phyloP scores from a whole-genome alignment of 1,140 invertebrate genomes.

The Drosophila truncata region DNA sequence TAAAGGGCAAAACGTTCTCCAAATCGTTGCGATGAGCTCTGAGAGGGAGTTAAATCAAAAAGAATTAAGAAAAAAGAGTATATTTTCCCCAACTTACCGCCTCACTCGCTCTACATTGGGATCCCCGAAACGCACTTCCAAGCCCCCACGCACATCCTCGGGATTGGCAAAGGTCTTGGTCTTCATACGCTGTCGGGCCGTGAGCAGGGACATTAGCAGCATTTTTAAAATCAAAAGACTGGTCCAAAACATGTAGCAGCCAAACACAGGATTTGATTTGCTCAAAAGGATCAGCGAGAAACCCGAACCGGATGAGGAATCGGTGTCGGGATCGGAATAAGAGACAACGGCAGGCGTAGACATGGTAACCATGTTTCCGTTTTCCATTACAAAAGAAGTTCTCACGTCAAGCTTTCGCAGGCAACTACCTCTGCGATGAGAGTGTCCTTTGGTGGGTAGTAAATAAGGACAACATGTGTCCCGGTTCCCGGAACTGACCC shows the following conservation, averaged over 20 bases:
- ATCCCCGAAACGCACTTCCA: conserved; percentile 67
- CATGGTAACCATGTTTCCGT: conserved; percentile 1
- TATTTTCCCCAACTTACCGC: conserved; percentile 58
- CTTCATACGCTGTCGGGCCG: conserved; percentile 84
- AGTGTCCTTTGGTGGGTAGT: neutral
- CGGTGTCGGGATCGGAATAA: neutral
- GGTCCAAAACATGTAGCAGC: conserved; percentile 85
- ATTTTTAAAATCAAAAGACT: conserved; percentile 86
- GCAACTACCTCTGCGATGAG: neutral
- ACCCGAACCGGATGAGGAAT: neutral
- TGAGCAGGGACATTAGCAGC: conserved; percentile 86
- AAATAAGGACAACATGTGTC: conserved; percentile 10
- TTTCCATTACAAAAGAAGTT: conserved; percentile 2
- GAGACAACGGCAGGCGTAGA: conserved; percentile 1
- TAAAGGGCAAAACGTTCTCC: conserved; percentile 89
- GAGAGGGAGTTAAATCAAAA: too few species aligned
- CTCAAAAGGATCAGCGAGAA: conserved; percentile 41
- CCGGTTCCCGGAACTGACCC: conserved; percentile 31
- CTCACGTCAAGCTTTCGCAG: neutral
- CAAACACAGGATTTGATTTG: conserved; percentile 85
- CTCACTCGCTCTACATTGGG: conserved; percentile 69
- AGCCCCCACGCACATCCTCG: conserved; percentile 55
- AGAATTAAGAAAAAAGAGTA: too few species aligned
- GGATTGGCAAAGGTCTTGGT: conserved; percentile 81
- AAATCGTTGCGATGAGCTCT: conserved; percentile 90